Percentiles rank a stretch among this genome's conserved stretches.
Conservation (phyloP, 2,797 vertebrate species). For the Hippocampus kuda region DNA sequence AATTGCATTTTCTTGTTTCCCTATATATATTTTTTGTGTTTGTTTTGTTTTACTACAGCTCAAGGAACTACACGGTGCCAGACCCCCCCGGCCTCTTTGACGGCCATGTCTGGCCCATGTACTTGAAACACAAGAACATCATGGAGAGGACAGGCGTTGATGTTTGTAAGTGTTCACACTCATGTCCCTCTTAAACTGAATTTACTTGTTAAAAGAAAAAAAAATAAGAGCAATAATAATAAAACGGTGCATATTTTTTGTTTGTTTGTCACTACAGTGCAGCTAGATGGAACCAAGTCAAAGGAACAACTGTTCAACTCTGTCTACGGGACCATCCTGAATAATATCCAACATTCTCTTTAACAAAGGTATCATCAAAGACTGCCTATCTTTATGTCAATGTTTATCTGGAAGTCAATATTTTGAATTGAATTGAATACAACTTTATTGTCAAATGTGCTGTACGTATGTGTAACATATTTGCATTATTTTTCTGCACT, state of each 20-base stretch:
- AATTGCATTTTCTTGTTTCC: background rate
- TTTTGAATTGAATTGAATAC: too few species aligned
- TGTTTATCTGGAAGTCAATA: background rate
- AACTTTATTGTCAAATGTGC: too few species aligned
- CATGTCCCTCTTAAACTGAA: background rate
- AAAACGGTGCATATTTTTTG: background rate
- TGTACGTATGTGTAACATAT: too few species aligned
- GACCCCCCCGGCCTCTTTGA: conserved; percentile 87
- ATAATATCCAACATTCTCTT: conserved; percentile 66
- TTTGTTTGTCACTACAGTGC: conserved; percentile 60
- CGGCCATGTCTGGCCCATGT: conserved; percentile 91
- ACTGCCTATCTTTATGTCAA: background rate
- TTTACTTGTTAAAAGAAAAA: background rate
- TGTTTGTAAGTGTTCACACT: conserved; percentile 61
- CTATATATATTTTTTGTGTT: background rate
- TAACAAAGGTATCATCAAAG: conserved; percentile 53
- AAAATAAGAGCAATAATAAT: background rate
- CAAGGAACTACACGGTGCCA: conserved; percentile 81
- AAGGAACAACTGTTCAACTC: conserved; percentile 78
- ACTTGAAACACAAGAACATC: conserved; percentile 78
- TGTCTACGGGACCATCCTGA: conserved; percentile 77
- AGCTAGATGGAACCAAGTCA: conserved; percentile 79
- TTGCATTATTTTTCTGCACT: conserved; percentile 10
- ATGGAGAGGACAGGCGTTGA: conserved; percentile 77
- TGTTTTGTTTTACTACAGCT: conserved; percentile 53